Conservation (phyloP, 2,888 invertebrate genomes). For the Plagiodera versicolora region DNA sequence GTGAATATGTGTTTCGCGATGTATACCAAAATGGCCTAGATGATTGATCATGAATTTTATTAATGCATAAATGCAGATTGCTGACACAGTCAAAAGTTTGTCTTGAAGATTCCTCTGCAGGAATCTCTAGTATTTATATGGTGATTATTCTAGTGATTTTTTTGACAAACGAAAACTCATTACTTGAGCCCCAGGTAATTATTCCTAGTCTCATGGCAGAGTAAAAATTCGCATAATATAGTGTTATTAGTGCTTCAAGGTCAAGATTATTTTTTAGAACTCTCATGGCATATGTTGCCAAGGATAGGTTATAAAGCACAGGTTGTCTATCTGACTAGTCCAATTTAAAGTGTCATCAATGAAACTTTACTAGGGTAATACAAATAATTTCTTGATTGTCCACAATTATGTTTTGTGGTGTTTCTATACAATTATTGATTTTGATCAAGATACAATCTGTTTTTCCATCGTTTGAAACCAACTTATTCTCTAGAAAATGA, state of each 20-base stretch:
- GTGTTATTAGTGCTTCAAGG: not conserved
- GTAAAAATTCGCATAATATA: slow-evolving; percentile 3
- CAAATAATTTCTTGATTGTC: not conserved
- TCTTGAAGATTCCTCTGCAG: not conserved
- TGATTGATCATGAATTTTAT: not conserved
- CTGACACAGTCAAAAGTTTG: not conserved
- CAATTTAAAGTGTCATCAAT: slow-evolving; percentile 4
- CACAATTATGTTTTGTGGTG: not conserved
- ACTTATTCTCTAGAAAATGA: not conserved
- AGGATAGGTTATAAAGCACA: not conserved
- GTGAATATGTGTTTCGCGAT: not conserved
- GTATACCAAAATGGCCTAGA: not conserved
- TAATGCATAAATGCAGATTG: not conserved
- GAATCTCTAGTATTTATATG: too few species aligned
- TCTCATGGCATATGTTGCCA: not conserved
- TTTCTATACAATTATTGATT: not conserved
- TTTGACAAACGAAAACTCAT: not conserved
- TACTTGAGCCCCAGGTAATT: not conserved
- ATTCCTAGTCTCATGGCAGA: not conserved
- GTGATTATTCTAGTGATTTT: not conserved
- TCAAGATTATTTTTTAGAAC: not conserved
- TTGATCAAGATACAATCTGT: slow-evolving; percentile 1
- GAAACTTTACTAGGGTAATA: not conserved
- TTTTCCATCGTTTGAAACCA: not conserved
- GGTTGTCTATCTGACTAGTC: slow-evolving; percentile 4